Base-by-base conservation (phyloP, 2,113 vertebrate genomes). In the Sander vitreus region DNA sequence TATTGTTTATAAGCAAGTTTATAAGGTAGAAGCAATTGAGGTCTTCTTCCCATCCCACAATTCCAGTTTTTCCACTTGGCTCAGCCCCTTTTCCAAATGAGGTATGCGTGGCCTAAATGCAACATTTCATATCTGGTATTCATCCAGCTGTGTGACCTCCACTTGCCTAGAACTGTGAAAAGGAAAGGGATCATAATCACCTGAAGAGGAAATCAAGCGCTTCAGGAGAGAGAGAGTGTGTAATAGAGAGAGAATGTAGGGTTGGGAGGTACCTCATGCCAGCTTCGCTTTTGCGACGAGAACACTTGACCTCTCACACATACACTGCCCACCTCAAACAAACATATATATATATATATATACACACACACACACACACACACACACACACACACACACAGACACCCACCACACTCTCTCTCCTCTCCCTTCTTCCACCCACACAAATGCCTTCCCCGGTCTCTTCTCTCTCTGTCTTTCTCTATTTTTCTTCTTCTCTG, bases 151-250 rank as follows among this genome's bases (percentile, higher is more conserved):
- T 85, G 88, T 88, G 88, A 85, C 85, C 85, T 77, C 89, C 76
- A 66, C 76, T 86, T 67, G 67, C 25, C 80, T 76, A 91, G 85
- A 94, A 88, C 91, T 90, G 93, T 63, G 88, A 91, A 88, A 88
- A 89, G 76, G 83, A 87, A 84, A 87, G 62, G 83, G 88, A 91
- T 93, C 93, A 78, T 93, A 92, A 93, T 93, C 93, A 90, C 91
- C 90, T 78, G 78, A 85, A 85, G 85, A 86, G 66, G 81, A 93
- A 94, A 90, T 89, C 70, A 75, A 85, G 87, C 85, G 23, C 85
- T 87, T 75, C 23, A 73, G 64, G 10, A 50, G 53, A 73, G 54
- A 69, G 47, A 81, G 68, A 74, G 68, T 27, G 53, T 30, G 73
- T 71, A 27, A 62, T n/a, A 30, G 47, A 72, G 78, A 70, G 65